phyloP scores from a whole-genome alignment of 2,797 vertebrate genomes.

The Sarcoramphus papa region DNA sequence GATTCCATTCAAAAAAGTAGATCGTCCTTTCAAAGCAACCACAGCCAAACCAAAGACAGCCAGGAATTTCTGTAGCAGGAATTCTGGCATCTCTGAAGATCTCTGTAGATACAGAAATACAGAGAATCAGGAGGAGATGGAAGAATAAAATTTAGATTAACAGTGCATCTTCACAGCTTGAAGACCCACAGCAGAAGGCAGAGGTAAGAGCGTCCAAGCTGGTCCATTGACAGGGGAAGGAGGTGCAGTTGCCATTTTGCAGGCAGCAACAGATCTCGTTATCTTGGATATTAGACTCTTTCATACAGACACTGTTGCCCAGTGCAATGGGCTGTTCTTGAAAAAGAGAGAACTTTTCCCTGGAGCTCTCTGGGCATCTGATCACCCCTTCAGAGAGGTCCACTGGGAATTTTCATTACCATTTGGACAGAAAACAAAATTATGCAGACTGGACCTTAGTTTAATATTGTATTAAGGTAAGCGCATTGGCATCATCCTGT shows the following conservation, averaged over 20 bases:
- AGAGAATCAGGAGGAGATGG: neutral
- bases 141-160: neutral
- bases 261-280: neutral
- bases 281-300: neutral
- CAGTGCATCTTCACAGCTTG: neutral
- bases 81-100: neutral
- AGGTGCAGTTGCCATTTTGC: neutral
- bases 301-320: fast-evolving
- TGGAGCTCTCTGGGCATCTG: neutral
- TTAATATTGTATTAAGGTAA: neutral
- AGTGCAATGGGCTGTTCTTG: neutral
- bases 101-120: neutral
- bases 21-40: neutral
- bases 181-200: neutral
- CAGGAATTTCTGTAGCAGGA: neutral
- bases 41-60: neutral
- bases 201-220: neutral
- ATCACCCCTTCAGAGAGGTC: neutral
- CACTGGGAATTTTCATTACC: neutral
- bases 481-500: neutral
- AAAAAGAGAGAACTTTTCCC: neutral
- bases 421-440: neutral
- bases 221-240: neutral
- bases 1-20: neutral
- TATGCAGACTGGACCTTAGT: neutral